A percentile compares a stretch with the other conserved stretches of the same genome.
These are phyloP conservation scores for Heteronetta atricapilla DNA, from an alignment of 2,113 vertebrate species.

Conservation along the genomic window DNA sequence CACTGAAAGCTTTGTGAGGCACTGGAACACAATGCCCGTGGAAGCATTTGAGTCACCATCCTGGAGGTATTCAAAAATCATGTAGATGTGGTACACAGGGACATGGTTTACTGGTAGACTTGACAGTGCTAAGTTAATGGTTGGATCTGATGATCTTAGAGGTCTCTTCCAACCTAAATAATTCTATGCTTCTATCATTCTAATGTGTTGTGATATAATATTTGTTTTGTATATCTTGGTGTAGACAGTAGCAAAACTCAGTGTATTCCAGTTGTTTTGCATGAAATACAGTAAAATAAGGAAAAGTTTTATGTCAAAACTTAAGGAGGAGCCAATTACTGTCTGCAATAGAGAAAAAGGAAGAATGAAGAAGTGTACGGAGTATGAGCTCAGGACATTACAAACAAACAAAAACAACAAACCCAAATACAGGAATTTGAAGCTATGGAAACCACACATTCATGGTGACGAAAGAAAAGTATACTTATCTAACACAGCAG, in stretches of 20 bases:
- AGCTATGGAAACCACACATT: neutral
- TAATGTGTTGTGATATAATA: neutral
- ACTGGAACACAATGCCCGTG: too few species aligned
- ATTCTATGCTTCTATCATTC: too few species aligned
- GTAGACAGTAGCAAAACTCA: neutral
- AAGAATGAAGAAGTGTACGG: neutral
- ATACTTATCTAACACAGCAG: neutral
- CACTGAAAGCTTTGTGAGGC: too few species aligned
- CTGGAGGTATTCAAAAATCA: too few species aligned
- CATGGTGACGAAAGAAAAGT: neutral
- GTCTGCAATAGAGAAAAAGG: neutral
- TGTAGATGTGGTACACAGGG: too few species aligned
- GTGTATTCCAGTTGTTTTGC: neutral
- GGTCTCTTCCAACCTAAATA: too few species aligned
- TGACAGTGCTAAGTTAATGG: too few species aligned
- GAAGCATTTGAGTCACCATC: too few species aligned
- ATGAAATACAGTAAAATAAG: neutral
- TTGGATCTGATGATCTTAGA: too few species aligned
- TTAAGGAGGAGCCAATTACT: neutral
- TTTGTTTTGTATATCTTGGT: neutral
- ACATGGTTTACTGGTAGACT: too few species aligned
- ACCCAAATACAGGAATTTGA: neutral
- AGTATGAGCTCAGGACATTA: neutral
- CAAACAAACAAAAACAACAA: neutral
- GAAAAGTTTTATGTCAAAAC: neutral